Evolutionary conservation across 2,888 invertebrate species (phyloP), one percentile per base, ranked within the genome.

Genomic region (Dicyrtomina minuta): DNA sequence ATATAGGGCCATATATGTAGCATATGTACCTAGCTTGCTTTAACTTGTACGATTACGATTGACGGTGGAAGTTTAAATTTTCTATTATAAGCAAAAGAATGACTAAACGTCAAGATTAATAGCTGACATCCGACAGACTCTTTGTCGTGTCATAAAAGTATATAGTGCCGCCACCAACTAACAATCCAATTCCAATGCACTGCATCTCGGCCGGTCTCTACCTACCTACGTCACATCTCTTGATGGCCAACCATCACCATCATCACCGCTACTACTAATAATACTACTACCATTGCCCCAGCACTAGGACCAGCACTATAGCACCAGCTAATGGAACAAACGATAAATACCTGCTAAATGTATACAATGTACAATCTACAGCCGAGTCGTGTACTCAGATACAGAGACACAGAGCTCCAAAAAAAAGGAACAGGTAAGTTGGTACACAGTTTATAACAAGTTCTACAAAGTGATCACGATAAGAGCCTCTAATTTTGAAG

Each of bases 51-150:
- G 13, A 8, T 10, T 43, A 43, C 17, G 15, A 17, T 46, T 46
- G 15, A 39, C 58, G 39, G 39, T 39, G 41, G 27, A 41, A 58
- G 33, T 41, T 58, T 58, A 41, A 41, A 27, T 58, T 58, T 58
- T 58, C 58, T 58, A 58, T 58, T 56, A 58, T 22, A 22, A 10
- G 39, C 20, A 39, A 43, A 49, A 49, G 46, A 62, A 62, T 62
- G 62, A 62, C 33, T 62, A 44, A 62, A 62, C 44, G 62, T 62
- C 62, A 49, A 62, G 62, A 62, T 62, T 62, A 62, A 62, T 62
- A 62, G 62, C 62, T 62, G 62, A 49, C 62, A 60, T 62, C 62
- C 62, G 62, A 62, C 62, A 27, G 27, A 26, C 26, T 62, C 62
- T 44, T 60, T 62, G 62, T 62, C 49, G 62, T 62, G n/a, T 60